Evolutionary conservation across 2,888 invertebrate species (phyloP).

Genomic region (Leptinotarsa juncta): DNA sequence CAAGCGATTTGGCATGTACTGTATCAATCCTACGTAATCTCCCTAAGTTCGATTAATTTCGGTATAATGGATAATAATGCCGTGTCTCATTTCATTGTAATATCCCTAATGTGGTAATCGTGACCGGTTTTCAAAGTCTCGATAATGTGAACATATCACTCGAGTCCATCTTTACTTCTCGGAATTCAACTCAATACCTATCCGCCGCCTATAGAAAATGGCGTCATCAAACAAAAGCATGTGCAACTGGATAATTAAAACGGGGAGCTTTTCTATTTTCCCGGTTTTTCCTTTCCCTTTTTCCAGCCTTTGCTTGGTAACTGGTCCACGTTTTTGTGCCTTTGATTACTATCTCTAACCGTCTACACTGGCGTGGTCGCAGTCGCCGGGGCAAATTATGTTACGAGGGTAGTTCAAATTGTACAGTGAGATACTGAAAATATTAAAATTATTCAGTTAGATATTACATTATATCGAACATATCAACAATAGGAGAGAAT

Average conservation of each 20-base stretch:
- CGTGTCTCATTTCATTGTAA: slow-evolving; percentile 22
- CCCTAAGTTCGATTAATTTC: slow-evolving; percentile 21
- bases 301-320: slow-evolving; percentile 25
- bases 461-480: no score
- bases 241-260: slow-evolving; percentile 62
- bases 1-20: neutral
- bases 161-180: slow-evolving; percentile 33
- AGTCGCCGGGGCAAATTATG: slow-evolving; percentile 7
- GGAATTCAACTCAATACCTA: slow-evolving; percentile 36
- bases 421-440: slow-evolving; percentile 6
- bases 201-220: slow-evolving; percentile 48
- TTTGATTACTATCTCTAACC: slow-evolving; percentile 41
- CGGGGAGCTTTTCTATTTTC: slow-evolving; percentile 51
- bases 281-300: slow-evolving; percentile 31
- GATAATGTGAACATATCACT: slow-evolving; percentile 21
- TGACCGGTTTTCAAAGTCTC: slow-evolving; percentile 13
- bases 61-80: slow-evolving; percentile 23
- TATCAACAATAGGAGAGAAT: no score
- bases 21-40: slow-evolving; percentile 1
- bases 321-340: slow-evolving; percentile 39
- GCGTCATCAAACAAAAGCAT: slow-evolving; percentile 62
- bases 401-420: slow-evolving; percentile 4
- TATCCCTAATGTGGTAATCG: slow-evolving; percentile 25
- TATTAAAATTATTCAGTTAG: no score
- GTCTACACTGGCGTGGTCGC: slow-evolving; percentile 31